Conservation (phyloP, 1,140 invertebrate species). For the Watersipora subatra region DNA sequence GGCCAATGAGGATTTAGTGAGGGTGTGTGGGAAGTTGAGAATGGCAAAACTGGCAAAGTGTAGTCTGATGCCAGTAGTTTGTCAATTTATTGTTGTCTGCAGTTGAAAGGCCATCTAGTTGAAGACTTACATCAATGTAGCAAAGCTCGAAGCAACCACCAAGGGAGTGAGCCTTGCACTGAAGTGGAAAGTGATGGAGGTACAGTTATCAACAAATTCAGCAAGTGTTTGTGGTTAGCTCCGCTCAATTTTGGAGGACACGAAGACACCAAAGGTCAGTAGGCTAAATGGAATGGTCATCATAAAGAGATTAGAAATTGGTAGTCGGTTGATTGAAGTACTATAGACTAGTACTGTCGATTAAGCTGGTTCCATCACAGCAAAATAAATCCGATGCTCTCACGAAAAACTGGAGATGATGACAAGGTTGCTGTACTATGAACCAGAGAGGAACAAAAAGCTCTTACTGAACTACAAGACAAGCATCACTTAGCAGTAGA, state of each 20-base stretch:
- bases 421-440: neutral
- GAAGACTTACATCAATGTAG: conserved; percentile 4
- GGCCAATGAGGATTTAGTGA: neutral
- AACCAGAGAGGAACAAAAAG: neutral
- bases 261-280: neutral
- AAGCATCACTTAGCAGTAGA: conserved; percentile 2
- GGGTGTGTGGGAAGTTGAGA: neutral
- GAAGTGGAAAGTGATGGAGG: neutral
- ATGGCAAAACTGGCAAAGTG: neutral
- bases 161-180: neutral
- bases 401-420: neutral
- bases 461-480: neutral
- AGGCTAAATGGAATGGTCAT: neutral
- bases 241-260: neutral
- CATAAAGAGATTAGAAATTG: neutral
- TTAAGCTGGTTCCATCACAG: conserved; percentile 1
- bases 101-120: neutral
- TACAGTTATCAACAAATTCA: neutral
- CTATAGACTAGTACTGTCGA: neutral
- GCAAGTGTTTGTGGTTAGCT: neutral
- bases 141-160: neutral
- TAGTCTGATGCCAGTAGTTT: conserved; percentile 1
- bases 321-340: neutral
- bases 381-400: neutral
- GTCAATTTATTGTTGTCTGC: neutral